Base-by-base conservation (phyloP, 37 sponge, comb jelly and placozoan genomes). In the Halisarca cf. caerulea region DNA sequence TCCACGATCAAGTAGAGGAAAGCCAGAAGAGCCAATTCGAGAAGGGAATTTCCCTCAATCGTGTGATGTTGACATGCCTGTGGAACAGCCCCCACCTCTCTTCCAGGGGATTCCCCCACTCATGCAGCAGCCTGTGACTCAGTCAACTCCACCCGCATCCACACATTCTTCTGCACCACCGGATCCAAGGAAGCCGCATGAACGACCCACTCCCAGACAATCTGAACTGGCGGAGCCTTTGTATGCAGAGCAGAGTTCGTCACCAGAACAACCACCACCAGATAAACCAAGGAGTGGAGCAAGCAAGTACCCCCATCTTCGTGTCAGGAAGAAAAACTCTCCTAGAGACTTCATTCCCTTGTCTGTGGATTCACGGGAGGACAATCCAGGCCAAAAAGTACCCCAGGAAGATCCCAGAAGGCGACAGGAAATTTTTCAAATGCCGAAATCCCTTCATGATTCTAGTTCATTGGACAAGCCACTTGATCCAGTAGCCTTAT, bases 401-500 rank as follows among this genome's bases (percentile, higher is more conserved):
- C 51, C 28, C 33, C 66, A 64, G 28, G 66, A 64, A 25, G 33
- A 64, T 32, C 66, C 66, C 33, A 64, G 28, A 25, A 30, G 14
- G 14, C 78, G 23, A 2, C 51, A 8, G 9, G 8, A n/a, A 35
- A 34, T 51, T 15, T 80, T 80, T 55, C 59, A 55, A 57, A 55
- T 58, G 59, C 58, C 59, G 3, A 28, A 53, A 27, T 80, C 80
- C 27, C 80, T 58, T 1, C 33, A 58, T 51, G 59, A 80, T 55
- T 36, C 58, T 3, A 80, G 59, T 15, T 42, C 45, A 37, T 70
- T 90, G 35, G 69, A 85, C 0, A 90, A 88, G 37, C 94, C 91
- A 7, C 61, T 90, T 11, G 86, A 90, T 40, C 89, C 86, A 23
- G 58, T 51, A 2, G 86, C 88, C 23, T 62, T 94, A 24, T 94